Percentiles rank a stretch among this genome's conserved stretches.
phyloP scores from a whole-genome alignment of 2,888 invertebrate species.

The Euproctis similis region DNA sequence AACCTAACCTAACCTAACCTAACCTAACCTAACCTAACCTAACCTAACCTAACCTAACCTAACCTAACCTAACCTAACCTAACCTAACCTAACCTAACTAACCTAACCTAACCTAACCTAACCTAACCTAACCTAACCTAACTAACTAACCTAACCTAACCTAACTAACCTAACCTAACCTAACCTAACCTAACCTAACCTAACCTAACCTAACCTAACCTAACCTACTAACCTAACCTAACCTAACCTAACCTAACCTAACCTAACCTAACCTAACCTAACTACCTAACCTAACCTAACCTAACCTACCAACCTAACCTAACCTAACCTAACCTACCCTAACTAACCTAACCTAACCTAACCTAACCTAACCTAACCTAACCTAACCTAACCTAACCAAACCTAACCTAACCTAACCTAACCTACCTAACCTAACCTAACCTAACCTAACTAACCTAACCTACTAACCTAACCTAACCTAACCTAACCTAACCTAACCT shows the following conservation, averaged over 20 bases:
- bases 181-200: constrained; percentile 8
- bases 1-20: constrained; percentile 6
- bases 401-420: constrained; percentile 12
- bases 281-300: constrained; percentile 3
- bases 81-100: constrained; percentile 3
- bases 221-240: no score
- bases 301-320: no score
- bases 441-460: no score
- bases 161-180: constrained; percentile 14
- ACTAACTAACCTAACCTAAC: constrained; percentile 14
- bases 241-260: no score
- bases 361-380: constrained; percentile 15
- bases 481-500: constrained; percentile 13
- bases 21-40: constrained; percentile 3
- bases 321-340: no score
- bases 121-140: constrained; percentile 15
- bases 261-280: not conserved
- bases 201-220: not conserved
- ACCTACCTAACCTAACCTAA: no score
- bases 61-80: constrained; percentile 3
- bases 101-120: constrained; percentile 11
- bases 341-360: constrained; percentile 11
- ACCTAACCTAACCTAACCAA: constrained; percentile 12
- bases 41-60: constrained; percentile 3
- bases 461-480: constrained; percentile 11